Evolutionary conservation across 1,140 invertebrate species (phyloP).

Genomic region (Linepithema humile): DNA sequence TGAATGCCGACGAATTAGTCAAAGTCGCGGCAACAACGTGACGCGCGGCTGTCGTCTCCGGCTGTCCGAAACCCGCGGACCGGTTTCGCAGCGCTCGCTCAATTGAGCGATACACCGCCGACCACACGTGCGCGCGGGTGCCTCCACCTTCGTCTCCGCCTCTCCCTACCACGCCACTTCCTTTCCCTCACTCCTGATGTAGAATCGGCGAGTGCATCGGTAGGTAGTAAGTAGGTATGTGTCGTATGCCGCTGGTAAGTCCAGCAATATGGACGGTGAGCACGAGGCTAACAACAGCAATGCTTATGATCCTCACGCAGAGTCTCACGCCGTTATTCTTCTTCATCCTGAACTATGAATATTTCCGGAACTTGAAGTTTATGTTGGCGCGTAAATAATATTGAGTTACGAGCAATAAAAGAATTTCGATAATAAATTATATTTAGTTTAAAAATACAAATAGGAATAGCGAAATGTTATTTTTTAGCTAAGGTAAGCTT

Average conservation of each 20-base stretch:
- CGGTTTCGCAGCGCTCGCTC: slow-evolving; percentile 78
- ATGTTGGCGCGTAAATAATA: not conserved
- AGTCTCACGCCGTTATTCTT: not conserved
- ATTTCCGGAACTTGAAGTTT: not conserved
- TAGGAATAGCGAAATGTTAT: not conserved
- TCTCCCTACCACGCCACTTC: slow-evolving; percentile 41
- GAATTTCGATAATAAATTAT: not conserved
- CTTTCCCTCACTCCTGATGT: not conserved
- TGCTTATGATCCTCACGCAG: not conserved
- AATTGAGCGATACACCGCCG: slow-evolving; percentile 80
- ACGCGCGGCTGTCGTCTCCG: slow-evolving; percentile 73
- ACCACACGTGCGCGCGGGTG: slow-evolving; percentile 75
- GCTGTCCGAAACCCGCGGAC: slow-evolving; percentile 68
- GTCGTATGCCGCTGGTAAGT: slow-evolving; percentile 51
- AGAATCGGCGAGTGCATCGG: slow-evolving; percentile 43
- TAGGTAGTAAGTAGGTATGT: slow-evolving; percentile 61
- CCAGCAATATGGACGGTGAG: slow-evolving; percentile 29
- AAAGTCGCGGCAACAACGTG: slow-evolving; percentile 70
- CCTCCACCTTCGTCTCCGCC: slow-evolving; percentile 60
- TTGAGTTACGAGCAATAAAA: not conserved
- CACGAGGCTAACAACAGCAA: not conserved
- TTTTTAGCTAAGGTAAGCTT: not conserved
- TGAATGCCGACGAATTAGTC: slow-evolving; percentile 73
- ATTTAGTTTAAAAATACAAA: not conserved
- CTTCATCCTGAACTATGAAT: not conserved